These are phyloP conservation scores for Trissolcus basalis DNA, from an alignment of 1,140 invertebrate species.

Conservation along the genomic window DNA sequence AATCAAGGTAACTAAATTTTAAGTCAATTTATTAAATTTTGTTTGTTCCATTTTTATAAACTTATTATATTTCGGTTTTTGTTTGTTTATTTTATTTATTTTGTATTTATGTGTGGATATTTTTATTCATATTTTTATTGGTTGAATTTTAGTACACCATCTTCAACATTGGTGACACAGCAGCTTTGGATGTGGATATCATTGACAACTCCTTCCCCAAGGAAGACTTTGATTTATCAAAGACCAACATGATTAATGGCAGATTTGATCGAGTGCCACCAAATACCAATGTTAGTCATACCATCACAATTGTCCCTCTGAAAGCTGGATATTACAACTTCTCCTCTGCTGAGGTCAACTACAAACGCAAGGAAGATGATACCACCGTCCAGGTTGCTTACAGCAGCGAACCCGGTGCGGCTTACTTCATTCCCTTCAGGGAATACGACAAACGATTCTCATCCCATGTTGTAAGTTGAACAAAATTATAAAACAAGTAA, in stretches of 20 bases:
- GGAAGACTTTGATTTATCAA: conserved; percentile 91
- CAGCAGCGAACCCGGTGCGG: conserved; percentile 97
- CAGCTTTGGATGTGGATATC: conserved; percentile 92
- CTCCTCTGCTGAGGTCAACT: conserved; percentile 94
- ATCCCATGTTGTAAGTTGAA: conserved; percentile 88
- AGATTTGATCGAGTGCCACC: conserved; percentile 93
- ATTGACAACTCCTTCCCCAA: conserved; percentile 93
- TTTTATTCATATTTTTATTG: conserved; percentile 8
- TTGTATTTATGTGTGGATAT: background rate
- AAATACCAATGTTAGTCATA: conserved; percentile 94
- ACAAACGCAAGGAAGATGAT: conserved; percentile 87
- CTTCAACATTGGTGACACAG: conserved; percentile 89
- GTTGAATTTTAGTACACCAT: conserved; percentile 81
- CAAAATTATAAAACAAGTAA: conserved; percentile 6
- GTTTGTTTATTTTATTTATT: conserved; percentile 9
- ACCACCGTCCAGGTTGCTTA: conserved; percentile 87
- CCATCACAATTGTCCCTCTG: conserved; percentile 92
- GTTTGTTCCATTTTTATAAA: too few relatives aligned
- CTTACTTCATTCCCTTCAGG: conserved; percentile 94
- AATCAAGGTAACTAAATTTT: conserved; percentile 81
- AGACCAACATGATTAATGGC: conserved; percentile 85
- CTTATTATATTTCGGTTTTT: too few relatives aligned
- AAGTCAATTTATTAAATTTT: too few relatives aligned
- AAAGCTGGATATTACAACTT: conserved; percentile 98
- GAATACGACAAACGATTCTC: conserved; percentile 99